Evolutionary conservation across 2,113 vertebrate genomes (phyloP), one percentile per base, ranked within the genome.

Genomic region (Mellivora capensis): DNA sequence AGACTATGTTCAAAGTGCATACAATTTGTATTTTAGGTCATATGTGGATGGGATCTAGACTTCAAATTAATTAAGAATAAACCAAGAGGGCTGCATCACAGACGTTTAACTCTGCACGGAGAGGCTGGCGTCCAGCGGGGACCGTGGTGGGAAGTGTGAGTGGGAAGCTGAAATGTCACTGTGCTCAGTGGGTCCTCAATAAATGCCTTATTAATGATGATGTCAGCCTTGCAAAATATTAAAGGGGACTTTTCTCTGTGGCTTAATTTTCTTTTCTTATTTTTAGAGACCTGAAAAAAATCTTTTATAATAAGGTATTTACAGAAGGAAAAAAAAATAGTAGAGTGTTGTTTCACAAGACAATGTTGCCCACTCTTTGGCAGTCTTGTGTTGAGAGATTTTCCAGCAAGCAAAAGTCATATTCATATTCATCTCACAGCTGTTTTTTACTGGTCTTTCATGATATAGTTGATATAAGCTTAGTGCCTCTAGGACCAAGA

Each of bases 11-110:
- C 96, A 98, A 98, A 98, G 96, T 97, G 97, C 79, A 86, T 86
- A 71, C 94, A 90, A 90, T 98, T 97, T 97, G 96, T 97, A 97
- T 97, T 98, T 97, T 97, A 96, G 95, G 87, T 98, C 69, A 54
- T 95, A 94, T 93, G 96, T 84, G 82, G 96, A 96, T 57, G 97
- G 95, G 96, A 93, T 93, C 85, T 85, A 96, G 93, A 93, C 93
- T 89, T 96, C 84, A 94, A 97, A 91, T 97, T 98, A 98, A 98
- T 97, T 97, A 97, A 98, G 96, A 96, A 96, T 98, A 97, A 97
- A 97, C 82, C 31, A 25, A 85, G 94, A 95, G 87, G 94, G 92
- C 94, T 97, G 95, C 97, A 85, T 94, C 42, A 10, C 54, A 95
- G 87, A 96, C 77, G 1, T 91, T 97, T 96, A 97, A 97, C 95